Evolutionary conservation across 2,888 invertebrate genomes (phyloP).

Genomic region (Meta bourneti): DNA sequence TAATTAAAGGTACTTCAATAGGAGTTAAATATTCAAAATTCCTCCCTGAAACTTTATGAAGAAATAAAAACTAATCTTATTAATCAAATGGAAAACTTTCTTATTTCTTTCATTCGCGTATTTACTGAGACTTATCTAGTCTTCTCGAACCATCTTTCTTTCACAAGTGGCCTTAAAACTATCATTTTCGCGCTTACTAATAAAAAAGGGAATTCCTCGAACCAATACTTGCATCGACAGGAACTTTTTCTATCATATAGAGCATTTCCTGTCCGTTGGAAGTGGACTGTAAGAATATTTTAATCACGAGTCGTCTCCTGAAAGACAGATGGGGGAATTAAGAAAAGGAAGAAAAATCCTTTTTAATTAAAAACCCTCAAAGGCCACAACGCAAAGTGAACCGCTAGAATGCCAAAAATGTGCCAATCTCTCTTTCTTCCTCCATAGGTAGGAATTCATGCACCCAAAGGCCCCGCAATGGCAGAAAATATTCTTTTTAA

Average conservation of each 20-base stretch:
- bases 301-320: not conserved
- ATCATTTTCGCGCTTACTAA: not conserved
- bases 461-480: not conserved
- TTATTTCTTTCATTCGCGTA: not conserved
- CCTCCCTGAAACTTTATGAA: not conserved
- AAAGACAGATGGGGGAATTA: constrained; percentile 1
- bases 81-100: not conserved
- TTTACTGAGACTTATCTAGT: not conserved
- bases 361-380: constrained; percentile 48
- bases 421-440: constrained; percentile 9
- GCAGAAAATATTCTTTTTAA: constrained; percentile 49
- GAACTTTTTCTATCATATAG: not conserved
- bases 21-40: not conserved
- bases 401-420: constrained; percentile 55
- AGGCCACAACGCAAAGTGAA: constrained; percentile 4
- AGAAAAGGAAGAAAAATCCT: constrained; percentile 12
- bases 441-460: constrained; percentile 33
- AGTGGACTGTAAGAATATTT: not conserved
- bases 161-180: not conserved
- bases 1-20: not conserved
- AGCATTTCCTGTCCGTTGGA: not conserved
- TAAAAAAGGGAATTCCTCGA: not conserved
- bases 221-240: not conserved
- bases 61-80: not conserved
- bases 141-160: not conserved